Evolutionary conservation across 2,113 vertebrate species (phyloP).

Genomic region (Argyrosomus japonicus): DNA sequence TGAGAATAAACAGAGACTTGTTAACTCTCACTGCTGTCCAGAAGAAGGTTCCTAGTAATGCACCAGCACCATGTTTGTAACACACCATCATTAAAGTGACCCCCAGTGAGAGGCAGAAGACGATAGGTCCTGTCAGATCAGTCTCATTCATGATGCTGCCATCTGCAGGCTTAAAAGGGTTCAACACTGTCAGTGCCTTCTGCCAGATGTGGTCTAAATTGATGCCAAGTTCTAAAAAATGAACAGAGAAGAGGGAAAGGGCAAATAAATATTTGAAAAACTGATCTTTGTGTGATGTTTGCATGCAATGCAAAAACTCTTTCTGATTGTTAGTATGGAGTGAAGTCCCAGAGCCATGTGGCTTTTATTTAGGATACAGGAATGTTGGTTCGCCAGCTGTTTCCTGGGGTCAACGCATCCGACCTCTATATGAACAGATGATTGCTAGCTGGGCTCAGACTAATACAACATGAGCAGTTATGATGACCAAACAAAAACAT

Average conservation of each 20-base stretch:
- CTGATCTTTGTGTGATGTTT: neutral
- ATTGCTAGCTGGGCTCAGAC: neutral
- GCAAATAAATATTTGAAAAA: neutral
- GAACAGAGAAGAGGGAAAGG: neutral
- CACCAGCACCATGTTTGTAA: no score
- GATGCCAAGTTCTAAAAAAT: constrained; percentile 89
- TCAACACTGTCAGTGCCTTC: constrained; percentile 92
- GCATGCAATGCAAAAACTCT: neutral
- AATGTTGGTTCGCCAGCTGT: neutral
- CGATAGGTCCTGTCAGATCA: constrained; percentile 87
- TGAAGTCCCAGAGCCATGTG: neutral
- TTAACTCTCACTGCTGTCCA: neutral
- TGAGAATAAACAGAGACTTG: neutral
- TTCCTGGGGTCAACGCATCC: neutral
- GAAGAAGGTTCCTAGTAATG: neutral
- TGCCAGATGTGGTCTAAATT: constrained; percentile 94
- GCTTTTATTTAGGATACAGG: neutral
- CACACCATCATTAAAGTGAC: constrained; percentile 88
- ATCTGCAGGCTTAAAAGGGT: constrained; percentile 91
- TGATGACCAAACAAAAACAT: neutral
- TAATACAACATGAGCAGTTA: neutral
- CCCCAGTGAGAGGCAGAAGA: constrained; percentile 90
- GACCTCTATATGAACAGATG: neutral
- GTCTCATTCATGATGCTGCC: constrained; percentile 94
- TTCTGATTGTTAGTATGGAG: neutral